Evolutionary conservation across 2,113 vertebrate species (phyloP).

Genomic region (Brienomyrus brachyistius): DNA sequence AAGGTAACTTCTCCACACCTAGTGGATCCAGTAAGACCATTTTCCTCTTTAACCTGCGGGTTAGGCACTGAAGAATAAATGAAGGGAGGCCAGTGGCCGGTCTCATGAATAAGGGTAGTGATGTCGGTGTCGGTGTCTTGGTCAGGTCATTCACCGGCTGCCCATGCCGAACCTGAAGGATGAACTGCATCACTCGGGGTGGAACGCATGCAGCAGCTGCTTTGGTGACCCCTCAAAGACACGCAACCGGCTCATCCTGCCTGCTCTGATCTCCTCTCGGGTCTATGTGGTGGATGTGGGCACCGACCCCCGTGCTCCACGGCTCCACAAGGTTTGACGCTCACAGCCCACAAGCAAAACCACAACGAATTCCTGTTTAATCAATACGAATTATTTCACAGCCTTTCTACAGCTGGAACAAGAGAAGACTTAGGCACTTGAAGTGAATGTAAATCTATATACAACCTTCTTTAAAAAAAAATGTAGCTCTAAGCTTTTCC

Average conservation of each 20-base stretch:
- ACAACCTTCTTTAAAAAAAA: not conserved
- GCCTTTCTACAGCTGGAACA: not conserved
- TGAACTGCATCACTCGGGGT: conserved; percentile 86
- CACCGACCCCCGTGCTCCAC: conserved; percentile 57
- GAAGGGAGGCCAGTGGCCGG: not conserved
- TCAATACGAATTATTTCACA: not conserved
- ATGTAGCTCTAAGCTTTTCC: not conserved
- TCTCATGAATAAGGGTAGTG: not conserved
- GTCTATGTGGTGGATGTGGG: conserved; percentile 81
- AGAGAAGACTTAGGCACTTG: not conserved
- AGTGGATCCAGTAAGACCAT: not conserved
- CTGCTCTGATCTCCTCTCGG: conserved; percentile 76
- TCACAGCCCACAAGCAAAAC: not conserved
- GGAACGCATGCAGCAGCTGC: conserved; percentile 95
- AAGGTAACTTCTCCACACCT: conserved; percentile 58
- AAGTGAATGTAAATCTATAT: not conserved
- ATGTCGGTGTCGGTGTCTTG: not conserved
- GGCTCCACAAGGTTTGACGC: conserved; percentile 67
- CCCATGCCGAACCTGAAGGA: conserved; percentile 79
- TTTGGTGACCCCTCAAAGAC: conserved; percentile 66
- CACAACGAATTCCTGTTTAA: not conserved
- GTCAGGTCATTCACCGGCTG: conserved; percentile 84
- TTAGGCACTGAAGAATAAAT: not conserved
- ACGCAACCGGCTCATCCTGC: conserved; percentile 73
- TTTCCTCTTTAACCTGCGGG: not conserved